Conservation (phyloP, 2,888 invertebrate genomes). For the Agrotis puta region DNA sequence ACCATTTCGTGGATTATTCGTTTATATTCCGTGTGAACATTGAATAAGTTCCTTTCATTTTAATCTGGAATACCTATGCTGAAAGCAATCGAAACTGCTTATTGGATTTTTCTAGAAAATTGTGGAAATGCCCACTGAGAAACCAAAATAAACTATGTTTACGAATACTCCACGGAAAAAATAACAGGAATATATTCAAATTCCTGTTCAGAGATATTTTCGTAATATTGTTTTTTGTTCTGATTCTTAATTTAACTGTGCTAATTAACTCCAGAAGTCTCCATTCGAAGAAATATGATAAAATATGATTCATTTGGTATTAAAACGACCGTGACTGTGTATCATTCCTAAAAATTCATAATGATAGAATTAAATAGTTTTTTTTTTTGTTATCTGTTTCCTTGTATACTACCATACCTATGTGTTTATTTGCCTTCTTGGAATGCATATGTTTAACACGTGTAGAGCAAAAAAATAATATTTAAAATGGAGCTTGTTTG, state of each 20-base stretch:
- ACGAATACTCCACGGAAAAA: no score
- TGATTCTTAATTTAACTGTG: no score
- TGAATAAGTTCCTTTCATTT: slow-evolving; percentile 4
- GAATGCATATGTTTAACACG: no score
- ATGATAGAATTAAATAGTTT: not conserved
- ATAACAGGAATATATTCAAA: no score
- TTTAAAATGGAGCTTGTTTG: no score
- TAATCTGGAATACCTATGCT: not conserved
- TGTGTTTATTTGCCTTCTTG: not conserved
- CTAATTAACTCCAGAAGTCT: not conserved
- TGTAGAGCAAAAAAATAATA: no score
- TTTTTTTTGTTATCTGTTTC: slow-evolving; percentile 31
- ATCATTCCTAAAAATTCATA: slow-evolving; percentile 1
- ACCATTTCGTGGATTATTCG: slow-evolving; percentile 2
- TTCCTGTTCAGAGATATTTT: no score
- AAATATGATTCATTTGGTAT: not conserved
- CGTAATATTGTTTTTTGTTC: no score
- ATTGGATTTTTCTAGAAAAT: slow-evolving; percentile 7
- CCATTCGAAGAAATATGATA: slow-evolving; percentile 6
- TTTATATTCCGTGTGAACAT: slow-evolving; percentile 8
- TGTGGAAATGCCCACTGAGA: not conserved
- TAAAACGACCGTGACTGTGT: not conserved
- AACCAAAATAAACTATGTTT: not conserved
- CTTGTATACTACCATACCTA: not conserved
- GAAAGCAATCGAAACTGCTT: not conserved